phyloP scores from a whole-genome alignment of 2,797 vertebrate species.

The Sciaenops ocellatus region DNA sequence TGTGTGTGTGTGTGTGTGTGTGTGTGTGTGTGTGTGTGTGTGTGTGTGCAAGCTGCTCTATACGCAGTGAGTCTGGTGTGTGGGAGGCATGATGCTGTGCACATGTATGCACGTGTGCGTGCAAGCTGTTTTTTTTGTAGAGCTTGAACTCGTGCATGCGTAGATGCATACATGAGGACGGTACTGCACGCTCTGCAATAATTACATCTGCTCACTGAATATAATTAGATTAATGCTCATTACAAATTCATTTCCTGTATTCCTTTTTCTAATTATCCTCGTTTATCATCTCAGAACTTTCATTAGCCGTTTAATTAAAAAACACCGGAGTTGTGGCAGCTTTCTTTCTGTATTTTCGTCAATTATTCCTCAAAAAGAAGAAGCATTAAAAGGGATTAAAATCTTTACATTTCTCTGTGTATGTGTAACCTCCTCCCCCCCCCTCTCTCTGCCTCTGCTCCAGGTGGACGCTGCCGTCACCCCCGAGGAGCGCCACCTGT shows the following conservation, averaged over 20 bases:
- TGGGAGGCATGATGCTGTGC: conserved; percentile 14
- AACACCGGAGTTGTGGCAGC: neutral
- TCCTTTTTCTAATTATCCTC: conserved; percentile 30
- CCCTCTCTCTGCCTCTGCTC: conserved; percentile 41
- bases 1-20: conserved; percentile 45
- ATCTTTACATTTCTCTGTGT: neutral
- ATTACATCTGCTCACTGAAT: conserved; percentile 14
- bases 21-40: conserved; percentile 39
- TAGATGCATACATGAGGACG: neutral
- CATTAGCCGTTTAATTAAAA: conserved; percentile 22
- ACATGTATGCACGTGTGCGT: neutral
- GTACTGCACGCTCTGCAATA: neutral
- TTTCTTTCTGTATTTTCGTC: conserved; percentile 6
- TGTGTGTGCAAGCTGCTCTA: conserved; percentile 51
- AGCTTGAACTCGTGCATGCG: neutral
- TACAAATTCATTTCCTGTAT: conserved; percentile 32
- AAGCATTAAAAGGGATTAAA: conserved; percentile 15
- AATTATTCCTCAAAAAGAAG: neutral
- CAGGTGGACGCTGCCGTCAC: conserved; percentile 95
- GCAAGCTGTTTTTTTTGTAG: conserved; percentile 5
- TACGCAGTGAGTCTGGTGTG: conserved; percentile 17
- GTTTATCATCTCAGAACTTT: conserved; percentile 43
- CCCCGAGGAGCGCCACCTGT: conserved; percentile 95
- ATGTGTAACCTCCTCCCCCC: conserved; percentile 13
- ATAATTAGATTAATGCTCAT: conserved; percentile 12